Evolutionary conservation across 2,888 invertebrate species (phyloP), one percentile per base, ranked within the genome.

Genomic region (Caenorhabditis afra): DNA sequence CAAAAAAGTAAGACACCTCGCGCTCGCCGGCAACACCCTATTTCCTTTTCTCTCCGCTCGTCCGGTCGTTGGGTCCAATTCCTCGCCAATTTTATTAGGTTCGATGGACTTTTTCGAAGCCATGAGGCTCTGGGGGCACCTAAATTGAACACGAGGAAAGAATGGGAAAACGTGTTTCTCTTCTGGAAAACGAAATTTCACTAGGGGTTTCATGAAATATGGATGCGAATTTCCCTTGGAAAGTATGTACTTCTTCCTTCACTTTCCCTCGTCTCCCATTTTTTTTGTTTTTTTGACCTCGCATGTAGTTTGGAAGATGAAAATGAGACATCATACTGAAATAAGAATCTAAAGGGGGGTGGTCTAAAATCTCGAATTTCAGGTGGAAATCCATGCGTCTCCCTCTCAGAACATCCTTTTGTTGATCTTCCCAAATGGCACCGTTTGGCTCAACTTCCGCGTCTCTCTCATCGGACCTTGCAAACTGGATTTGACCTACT

Each of bases 381-480:
- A 85, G 85, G 86, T 90, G 0, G 86, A 88, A 73, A 89, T 90
- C 20, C 90, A 90, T 77, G 73, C 85, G 0, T 90, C 90, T 5
- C 90, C 90, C 0, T 84, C 85, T 1, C 82, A 88, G 35, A 90
- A 90, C 79, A 88, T 90, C 41, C 78, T 90, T 1, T 81, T 90
- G 0, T 66, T 90, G 20, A 82, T 90, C 10, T 90, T 90, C 65
- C 90, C 90, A 20, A 90, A 90, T 64, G 90, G 90, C 0, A 89
- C 88, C 0, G 86, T 89, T 12, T 88, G 88, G 88, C 66, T 88
- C 7, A 88, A 88, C 67, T 88, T 85, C 76, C 82, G 90, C 10
- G 86, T 86, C 8, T 84, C 84, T 14, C 70, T 86, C 29, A 85
- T 82, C 22, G 90, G 90, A 0, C 90, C 90, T 0, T 90, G 90